Conservation (phyloP, 1,140 invertebrate species). For the Piezodorus guildinii region DNA sequence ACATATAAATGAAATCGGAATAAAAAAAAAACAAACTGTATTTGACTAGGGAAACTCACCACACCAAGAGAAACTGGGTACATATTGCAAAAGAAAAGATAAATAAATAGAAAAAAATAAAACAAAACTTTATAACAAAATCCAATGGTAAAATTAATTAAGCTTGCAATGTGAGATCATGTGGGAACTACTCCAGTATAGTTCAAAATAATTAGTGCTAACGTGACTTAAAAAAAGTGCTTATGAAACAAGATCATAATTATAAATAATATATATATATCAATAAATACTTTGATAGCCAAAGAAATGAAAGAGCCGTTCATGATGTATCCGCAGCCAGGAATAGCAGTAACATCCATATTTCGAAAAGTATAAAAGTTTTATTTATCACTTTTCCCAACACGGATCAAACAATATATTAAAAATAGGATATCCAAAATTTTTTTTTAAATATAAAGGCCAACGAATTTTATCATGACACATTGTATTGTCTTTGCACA, state of each 20-base stretch:
- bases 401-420: constrained; percentile 12
- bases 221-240: constrained; percentile 15
- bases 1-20: constrained; percentile 24
- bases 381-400: constrained; percentile 7
- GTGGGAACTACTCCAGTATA: constrained; percentile 22
- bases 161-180: constrained; percentile 23
- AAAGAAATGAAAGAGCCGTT: neutral
- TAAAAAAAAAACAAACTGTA: constrained; percentile 25
- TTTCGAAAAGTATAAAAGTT: constrained; percentile 14
- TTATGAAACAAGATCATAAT: constrained; percentile 4
- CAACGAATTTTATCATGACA: constrained; percentile 18
- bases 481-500: constrained; percentile 25
- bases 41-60: constrained; percentile 32
- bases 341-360: constrained; percentile 11
- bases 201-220: constrained; percentile 20
- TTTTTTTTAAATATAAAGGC: constrained; percentile 19
- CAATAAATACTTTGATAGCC: constrained; percentile 4
- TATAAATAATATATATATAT: constrained; percentile 13
- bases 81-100: constrained; percentile 24
- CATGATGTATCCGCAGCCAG: constrained; percentile 8
- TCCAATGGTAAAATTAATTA: constrained; percentile 11
- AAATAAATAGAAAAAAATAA: constrained; percentile 15
- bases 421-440: constrained; percentile 21
- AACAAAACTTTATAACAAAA: constrained; percentile 20
- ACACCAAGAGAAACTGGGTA: constrained; percentile 27